Evolutionary conservation across 2,113 vertebrate species (phyloP).

Genomic region (Phalacrocorax pelagicus): DNA sequence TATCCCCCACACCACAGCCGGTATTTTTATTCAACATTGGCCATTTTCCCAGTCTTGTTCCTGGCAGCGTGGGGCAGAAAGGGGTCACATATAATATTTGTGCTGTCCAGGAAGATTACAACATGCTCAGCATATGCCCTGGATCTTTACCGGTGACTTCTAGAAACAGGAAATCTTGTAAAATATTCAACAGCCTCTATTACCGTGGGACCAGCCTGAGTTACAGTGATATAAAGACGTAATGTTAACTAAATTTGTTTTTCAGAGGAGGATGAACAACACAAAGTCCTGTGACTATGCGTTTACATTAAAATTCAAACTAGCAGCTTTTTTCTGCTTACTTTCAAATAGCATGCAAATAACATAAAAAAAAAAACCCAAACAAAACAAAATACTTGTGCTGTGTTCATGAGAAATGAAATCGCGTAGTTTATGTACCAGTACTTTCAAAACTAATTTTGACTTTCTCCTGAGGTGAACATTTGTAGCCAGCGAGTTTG

Average conservation of each 20-base stretch:
- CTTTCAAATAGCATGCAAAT: background rate
- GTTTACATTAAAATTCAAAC: background rate
- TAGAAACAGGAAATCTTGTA: background rate
- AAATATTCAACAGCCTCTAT: background rate
- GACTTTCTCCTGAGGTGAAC: background rate
- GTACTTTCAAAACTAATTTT: background rate
- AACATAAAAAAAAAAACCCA: background rate
- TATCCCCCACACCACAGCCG: background rate
- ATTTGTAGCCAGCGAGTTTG: background rate
- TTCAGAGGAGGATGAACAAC: background rate
- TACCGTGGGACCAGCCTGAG: background rate
- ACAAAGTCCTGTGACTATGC: background rate
- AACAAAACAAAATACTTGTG: background rate
- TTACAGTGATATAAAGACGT: background rate
- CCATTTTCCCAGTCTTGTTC: background rate
- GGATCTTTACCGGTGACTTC: background rate
- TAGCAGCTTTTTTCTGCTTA: background rate
- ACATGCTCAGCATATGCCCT: background rate
- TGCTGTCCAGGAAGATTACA: background rate
- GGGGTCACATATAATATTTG: accelerated
- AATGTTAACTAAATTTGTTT: background rate
- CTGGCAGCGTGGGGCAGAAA: background rate
- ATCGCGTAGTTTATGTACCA: background rate
- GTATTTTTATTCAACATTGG: background rate
- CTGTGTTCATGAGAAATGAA: background rate